Conservation (phyloP, 2,797 vertebrate species). For the Poeciliopsis presidionis region DNA sequence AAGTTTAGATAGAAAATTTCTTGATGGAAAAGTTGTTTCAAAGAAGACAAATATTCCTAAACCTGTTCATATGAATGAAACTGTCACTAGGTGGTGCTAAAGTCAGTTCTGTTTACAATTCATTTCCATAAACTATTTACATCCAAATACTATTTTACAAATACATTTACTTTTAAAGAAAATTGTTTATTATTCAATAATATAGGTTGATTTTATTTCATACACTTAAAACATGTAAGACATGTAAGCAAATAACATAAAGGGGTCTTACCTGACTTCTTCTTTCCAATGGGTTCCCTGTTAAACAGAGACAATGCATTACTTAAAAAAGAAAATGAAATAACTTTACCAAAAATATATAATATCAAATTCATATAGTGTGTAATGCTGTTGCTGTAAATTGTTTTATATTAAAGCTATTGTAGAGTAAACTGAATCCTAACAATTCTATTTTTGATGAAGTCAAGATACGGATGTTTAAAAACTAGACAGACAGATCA, state of each 20-base stretch:
- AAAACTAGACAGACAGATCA: neutral
- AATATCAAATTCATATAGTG: neutral
- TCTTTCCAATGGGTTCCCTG: constrained; percentile 94
- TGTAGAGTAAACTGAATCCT: neutral
- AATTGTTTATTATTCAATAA: neutral
- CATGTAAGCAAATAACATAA: constrained; percentile 3
- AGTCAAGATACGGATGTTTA: neutral
- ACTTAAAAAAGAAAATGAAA: neutral
- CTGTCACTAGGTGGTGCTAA: constrained; percentile 61
- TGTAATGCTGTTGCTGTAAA: neutral
- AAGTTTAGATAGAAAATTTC: neutral
- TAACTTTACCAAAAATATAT: neutral
- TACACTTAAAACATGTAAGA: neutral
- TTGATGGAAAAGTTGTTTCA: neutral
- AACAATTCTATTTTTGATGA: neutral
- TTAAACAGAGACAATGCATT: constrained; percentile 60
- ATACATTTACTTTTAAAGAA: neutral
- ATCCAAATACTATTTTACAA: neutral
- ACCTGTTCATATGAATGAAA: neutral
- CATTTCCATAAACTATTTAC: neutral
- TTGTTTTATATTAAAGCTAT: neutral
- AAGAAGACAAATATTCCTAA: neutral
- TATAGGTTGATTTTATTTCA: neutral
- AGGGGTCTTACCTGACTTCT: constrained; percentile 89
- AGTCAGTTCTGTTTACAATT: neutral